A percentile compares a stretch with the other conserved stretches of the same genome.
phyloP scores from a whole-genome alignment of 2,797 vertebrate genomes.

The Selene dorsalis region DNA sequence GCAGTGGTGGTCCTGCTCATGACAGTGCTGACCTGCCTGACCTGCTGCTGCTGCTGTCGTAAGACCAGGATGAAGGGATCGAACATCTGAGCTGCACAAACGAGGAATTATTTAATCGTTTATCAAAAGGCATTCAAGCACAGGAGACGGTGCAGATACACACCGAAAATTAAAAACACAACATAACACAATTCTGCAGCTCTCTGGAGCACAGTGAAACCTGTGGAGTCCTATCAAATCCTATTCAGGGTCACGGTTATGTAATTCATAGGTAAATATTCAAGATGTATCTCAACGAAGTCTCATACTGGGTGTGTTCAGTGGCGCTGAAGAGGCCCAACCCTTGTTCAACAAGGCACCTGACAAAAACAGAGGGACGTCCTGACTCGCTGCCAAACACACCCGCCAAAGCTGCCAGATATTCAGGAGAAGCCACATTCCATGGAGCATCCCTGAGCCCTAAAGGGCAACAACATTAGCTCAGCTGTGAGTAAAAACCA shows the following conservation, averaged over 20 bases:
- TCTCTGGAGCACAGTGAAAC: neutral
- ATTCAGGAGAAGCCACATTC: constrained; percentile 68
- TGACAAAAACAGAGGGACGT: constrained; percentile 40
- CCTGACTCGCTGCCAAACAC: constrained; percentile 47
- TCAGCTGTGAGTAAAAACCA: constrained; percentile 14
- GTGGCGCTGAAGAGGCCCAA: neutral
- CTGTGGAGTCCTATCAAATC: neutral
- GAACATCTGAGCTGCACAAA: constrained; percentile 36
- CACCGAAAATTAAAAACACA: too few species aligned
- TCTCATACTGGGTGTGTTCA: constrained; percentile 15
- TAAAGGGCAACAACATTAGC: constrained; percentile 14
- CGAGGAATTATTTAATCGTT: neutral
- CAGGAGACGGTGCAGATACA: neutral
- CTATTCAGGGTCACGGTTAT: neutral
- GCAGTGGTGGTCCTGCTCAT: constrained; percentile 79
- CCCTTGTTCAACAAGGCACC: constrained; percentile 51
- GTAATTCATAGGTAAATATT: neutral
- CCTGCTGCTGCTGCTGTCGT: constrained; percentile 72
- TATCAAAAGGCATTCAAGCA: neutral
- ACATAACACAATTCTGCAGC: neutral
- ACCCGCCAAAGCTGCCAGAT: constrained; percentile 24
- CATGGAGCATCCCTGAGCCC: constrained; percentile 23
- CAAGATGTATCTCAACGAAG: too few species aligned
- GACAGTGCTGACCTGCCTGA: constrained; percentile 65
- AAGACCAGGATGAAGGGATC: constrained; percentile 32